phyloP scores from a whole-genome alignment of 2,113 vertebrate genomes.

The Procapra przewalskii region DNA sequence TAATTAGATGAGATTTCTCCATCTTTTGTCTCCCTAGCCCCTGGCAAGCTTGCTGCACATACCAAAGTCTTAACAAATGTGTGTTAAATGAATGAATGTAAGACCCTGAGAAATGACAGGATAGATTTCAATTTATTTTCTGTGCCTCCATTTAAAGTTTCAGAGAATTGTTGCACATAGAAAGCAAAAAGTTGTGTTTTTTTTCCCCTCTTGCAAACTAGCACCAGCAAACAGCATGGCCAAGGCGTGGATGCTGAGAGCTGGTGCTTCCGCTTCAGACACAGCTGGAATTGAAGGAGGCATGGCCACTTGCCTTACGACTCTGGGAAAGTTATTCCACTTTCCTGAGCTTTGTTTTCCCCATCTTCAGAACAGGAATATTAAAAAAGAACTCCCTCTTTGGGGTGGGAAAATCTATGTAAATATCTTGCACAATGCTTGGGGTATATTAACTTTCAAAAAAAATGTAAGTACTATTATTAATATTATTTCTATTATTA shows the following conservation, averaged over 20 bases:
- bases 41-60: neutral
- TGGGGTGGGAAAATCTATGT: neutral
- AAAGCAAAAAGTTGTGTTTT: neutral
- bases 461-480: neutral
- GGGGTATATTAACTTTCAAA: neutral
- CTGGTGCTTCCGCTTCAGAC: neutral
- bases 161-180: neutral
- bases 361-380: neutral
- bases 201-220: neutral
- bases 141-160: neutral
- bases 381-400: neutral
- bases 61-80: neutral
- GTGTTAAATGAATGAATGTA: neutral
- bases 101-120: neutral
- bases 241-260: neutral
- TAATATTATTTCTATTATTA: neutral
- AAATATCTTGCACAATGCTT: neutral
- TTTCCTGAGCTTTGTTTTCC: slow-evolving; percentile 4
- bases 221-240: neutral
- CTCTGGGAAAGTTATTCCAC: neutral
- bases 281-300: neutral
- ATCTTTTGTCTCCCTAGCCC: neutral
- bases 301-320: neutral
- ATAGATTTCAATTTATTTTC: neutral
- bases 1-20: neutral